A percentile compares a stretch with the other conserved stretches of the same genome.
phyloP scores from a whole-genome alignment of 1,140 invertebrate species.

The Drosophila varians region DNA sequence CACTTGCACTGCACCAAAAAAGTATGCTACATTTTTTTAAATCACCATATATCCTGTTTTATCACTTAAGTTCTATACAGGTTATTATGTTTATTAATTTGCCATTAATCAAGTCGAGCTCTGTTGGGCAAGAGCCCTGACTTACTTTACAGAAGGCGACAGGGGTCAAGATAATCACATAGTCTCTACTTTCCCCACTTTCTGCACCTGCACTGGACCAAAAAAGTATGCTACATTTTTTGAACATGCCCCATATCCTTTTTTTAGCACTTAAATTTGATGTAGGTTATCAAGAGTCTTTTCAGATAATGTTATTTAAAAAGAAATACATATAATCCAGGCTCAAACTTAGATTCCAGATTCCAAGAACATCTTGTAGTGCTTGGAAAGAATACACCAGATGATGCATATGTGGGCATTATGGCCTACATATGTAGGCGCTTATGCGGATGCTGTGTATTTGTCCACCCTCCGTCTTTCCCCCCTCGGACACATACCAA shows the following conservation, averaged over 20 bases:
- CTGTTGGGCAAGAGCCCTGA: no score
- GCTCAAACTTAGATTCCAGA: neutral
- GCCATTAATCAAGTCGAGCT: no score
- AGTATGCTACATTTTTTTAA: neutral
- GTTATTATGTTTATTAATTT: no score
- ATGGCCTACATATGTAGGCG: slow-evolving; percentile 3
- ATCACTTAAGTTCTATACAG: neutral
- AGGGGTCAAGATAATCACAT: slow-evolving; percentile 31
- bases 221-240: neutral
- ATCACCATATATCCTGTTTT: neutral
- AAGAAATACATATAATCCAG: neutral
- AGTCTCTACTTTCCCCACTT: neutral
- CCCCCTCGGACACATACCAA: neutral
- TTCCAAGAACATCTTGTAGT: neutral
- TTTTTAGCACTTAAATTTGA: neutral
- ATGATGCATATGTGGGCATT: slow-evolving; percentile 20
- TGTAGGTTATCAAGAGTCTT: neutral
- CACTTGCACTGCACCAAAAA: neutral
- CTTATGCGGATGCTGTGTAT: slow-evolving; percentile 1
- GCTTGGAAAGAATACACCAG: neutral
- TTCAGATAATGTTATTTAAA: neutral
- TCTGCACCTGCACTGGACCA: neutral
- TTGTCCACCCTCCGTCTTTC: neutral
- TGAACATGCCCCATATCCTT: neutral
- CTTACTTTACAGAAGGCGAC: no score